These are phyloP conservation scores for Mustela nigripes DNA, from an alignment of 2,113 vertebrate species.

Conservation along the genomic window DNA sequence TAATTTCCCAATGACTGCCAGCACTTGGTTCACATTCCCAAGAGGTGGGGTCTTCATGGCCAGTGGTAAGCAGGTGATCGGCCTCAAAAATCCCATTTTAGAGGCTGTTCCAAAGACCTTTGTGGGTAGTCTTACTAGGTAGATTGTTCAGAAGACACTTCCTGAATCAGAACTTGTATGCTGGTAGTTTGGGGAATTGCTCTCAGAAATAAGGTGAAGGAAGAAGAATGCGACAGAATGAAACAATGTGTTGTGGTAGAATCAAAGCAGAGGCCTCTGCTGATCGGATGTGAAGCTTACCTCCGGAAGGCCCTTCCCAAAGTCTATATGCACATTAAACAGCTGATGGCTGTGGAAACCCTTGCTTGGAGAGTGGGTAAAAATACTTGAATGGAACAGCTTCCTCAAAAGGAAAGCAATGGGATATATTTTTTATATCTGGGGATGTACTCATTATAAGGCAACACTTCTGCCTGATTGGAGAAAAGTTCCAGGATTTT, in stretches of 20 bases:
- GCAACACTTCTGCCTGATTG: background rate
- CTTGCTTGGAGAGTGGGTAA: background rate
- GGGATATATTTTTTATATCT: too few relatives aligned
- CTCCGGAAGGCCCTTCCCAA: background rate
- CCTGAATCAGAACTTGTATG: background rate
- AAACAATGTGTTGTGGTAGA: background rate
- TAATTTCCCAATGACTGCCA: rapidly evolving
- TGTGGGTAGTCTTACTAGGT: background rate
- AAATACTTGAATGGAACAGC: background rate
- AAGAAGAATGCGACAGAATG: background rate
- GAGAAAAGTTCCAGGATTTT: background rate
- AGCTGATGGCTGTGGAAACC: background rate
- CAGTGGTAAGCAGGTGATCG: background rate
- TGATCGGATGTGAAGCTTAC: background rate
- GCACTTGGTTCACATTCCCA: rapidly evolving
- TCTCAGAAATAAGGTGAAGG: background rate
- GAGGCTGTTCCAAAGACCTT: background rate
- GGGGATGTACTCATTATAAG: background rate
- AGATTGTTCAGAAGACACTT: background rate
- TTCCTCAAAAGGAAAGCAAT: background rate
- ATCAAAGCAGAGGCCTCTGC: background rate
- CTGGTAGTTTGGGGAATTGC: background rate
- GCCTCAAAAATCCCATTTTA: background rate
- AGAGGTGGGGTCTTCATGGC: background rate
- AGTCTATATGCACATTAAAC: background rate